Evolutionary conservation across 2,113 vertebrate species (phyloP), one percentile per base, ranked within the genome.

Genomic region (Grallaria varia): DNA sequence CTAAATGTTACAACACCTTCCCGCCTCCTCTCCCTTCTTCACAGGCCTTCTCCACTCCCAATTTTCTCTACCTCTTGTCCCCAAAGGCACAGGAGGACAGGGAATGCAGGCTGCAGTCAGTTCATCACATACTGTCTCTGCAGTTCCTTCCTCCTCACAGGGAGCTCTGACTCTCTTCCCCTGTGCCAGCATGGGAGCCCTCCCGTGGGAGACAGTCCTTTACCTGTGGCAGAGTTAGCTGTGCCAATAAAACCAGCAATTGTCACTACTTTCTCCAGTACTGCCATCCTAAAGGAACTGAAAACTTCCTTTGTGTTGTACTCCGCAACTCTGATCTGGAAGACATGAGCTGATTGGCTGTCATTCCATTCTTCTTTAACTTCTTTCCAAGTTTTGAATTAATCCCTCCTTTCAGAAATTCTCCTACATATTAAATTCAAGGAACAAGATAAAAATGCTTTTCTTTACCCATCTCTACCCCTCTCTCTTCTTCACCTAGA

Each of bases 331-430:
- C 33, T n/a, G 8, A 40, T 33, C 49, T 37, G 13, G 15, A 67
- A 68, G 49, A 68, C 15, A n/a, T 3, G 20, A 73, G 31, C 10
- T 69, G 16, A 31, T 19, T 30, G 25, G 18, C 50, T 62, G 78
- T 4, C 45, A 31, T 4, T 4, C 9, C 2, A 1, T n/a, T n/a
- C 37, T 31, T 14, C 50, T 52, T 52, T 8, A 8, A 52, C 12
- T 76, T 50, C 47, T 39, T 87, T 20, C 33, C 18, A 79, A 60
- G 35, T 69, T 47, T 62, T 17, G 27, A 87, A 78, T 62, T 78
- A 10, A 69, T 17, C 6, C 25, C 12, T 50, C 20, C 30, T 63
- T 69, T 50, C 63, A 84, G 64, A 75, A 76, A 33, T 63, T 16
- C 23, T 59, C 40, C 16, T 12, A 27, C 8, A 9, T n/a, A 62